Conservation (phyloP, 1,140 invertebrate species). For the Sinella curviseta region DNA sequence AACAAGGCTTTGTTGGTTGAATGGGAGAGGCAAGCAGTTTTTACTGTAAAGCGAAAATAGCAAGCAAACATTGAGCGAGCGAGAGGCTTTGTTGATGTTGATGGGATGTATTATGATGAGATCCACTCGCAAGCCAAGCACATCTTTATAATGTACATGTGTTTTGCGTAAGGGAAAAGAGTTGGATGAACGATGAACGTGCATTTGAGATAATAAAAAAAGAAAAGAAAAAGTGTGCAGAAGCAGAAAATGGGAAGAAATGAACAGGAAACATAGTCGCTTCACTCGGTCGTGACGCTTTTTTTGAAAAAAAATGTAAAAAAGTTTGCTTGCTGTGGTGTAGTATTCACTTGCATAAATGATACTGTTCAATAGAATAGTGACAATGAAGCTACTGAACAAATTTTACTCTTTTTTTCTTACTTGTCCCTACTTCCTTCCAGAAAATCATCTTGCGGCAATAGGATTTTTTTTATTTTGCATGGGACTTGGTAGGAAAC, state of each 20-base stretch:
- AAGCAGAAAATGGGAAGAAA: background rate
- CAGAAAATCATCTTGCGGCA: background rate
- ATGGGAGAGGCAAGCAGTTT: too few relatives aligned
- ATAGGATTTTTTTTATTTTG: background rate
- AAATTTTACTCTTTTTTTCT: background rate
- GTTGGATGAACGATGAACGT: too few relatives aligned
- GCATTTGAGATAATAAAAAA: too few relatives aligned
- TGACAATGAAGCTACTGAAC: background rate
- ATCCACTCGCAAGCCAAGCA: too few relatives aligned
- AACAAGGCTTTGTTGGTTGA: too few relatives aligned
- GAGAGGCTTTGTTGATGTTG: too few relatives aligned
- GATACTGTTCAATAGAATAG: background rate
- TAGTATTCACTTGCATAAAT: slow-evolving; percentile 18
- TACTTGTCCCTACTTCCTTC: slow-evolving; percentile 6
- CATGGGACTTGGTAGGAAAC: background rate
- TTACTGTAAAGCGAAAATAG: too few relatives aligned
- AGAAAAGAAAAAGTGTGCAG: background rate
- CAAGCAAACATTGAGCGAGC: too few relatives aligned
- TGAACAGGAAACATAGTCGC: background rate
- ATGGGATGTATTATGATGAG: too few relatives aligned
- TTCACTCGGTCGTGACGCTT: background rate
- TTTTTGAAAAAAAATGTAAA: too few relatives aligned
- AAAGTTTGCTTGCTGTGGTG: background rate
- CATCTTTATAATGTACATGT: too few relatives aligned
- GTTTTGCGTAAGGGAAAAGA: too few relatives aligned